Conservation (phyloP, 2,888 invertebrate species). For the Lepidonotus clava region DNA sequence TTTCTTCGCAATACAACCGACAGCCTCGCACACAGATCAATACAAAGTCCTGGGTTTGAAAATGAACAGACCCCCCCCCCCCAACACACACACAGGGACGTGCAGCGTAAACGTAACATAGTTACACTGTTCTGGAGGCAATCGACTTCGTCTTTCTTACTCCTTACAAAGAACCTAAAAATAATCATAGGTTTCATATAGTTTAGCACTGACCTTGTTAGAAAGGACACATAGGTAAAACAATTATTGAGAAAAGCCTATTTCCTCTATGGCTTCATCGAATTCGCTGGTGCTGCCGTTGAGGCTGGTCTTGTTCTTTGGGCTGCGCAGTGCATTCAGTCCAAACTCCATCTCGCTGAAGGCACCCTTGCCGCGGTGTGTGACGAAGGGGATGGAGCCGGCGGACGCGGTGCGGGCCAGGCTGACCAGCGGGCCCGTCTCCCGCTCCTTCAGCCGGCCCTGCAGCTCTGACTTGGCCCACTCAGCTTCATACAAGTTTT, state of each 20-base stretch:
- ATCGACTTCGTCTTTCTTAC: no score
- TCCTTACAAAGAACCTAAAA: no score
- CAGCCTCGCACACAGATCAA: no score
- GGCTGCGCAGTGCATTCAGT: slow-evolving; percentile 27
- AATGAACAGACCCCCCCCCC: no score
- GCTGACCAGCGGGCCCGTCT: background rate
- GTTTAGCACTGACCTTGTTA: no score
- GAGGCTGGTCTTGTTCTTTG: background rate
- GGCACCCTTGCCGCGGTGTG: slow-evolving; percentile 49
- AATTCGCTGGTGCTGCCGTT: slow-evolving; percentile 28
- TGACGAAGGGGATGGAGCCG: background rate
- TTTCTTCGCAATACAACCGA: no score
- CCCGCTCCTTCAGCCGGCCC: background rate
- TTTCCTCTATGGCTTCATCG: slow-evolving; percentile 5
- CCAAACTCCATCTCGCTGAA: slow-evolving; percentile 34
- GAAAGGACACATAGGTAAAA: no score
- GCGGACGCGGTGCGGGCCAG: slow-evolving; percentile 3
- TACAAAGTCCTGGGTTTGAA: no score
- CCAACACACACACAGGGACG: no score
- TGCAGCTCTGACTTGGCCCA: slow-evolving; percentile 29
- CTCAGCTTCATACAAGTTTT: slow-evolving; percentile 48
- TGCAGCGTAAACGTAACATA: no score
- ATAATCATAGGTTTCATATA: no score
- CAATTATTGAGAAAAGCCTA: background rate
- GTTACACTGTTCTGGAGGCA: no score